Base-by-base conservation (phyloP, 1,140 invertebrate genomes). In the Planococcus citri region DNA sequence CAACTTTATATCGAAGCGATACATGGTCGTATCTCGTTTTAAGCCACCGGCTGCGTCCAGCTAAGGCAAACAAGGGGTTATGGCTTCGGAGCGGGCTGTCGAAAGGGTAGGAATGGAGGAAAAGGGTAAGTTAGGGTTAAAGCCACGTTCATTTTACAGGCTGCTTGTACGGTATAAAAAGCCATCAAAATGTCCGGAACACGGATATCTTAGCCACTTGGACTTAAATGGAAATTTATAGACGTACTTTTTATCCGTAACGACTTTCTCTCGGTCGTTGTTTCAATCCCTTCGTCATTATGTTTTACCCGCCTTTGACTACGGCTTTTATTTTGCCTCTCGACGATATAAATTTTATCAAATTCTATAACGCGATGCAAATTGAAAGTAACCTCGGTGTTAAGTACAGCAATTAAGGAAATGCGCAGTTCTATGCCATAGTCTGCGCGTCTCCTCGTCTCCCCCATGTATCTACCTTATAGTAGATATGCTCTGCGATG, bases 151-250 rank as follows among this genome's bases (percentile, higher is more conserved):
- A 27, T 64, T 25, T 64, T 64, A 25, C 60, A 27, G 22, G 20
- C 60, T 24, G 22, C 60, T 25, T 20, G 60, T 51, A 51, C 41
- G 25, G 60, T 64, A 64, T 64, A 64, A 64, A 64, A 64, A 64
- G 60, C 60, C 60, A 64, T 64, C 22, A 64, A 64, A 64, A 64
- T 64, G 60, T 64, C 60, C 60, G 60, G 60, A 64, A 64, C 60
- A 64, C 60, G 60, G 60, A 64, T 64, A 64, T 64, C 60, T 64
- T 64, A 64, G 60, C 60, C 60, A 64, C 60, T 64, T 64, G 60
- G 60, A 64, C 60, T 64, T 64, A 64, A 64, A 64, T 64, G 60
- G 60, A 64, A 64, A 64, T 64, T 64, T 64, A 64, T 64, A 64
- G 60, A 64, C 60, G 60, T 64, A 64, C 60, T 64, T 64, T 64